phyloP scores from a whole-genome alignment of 2,113 vertebrate species.

The Boleophthalmus pectinirostris region DNA sequence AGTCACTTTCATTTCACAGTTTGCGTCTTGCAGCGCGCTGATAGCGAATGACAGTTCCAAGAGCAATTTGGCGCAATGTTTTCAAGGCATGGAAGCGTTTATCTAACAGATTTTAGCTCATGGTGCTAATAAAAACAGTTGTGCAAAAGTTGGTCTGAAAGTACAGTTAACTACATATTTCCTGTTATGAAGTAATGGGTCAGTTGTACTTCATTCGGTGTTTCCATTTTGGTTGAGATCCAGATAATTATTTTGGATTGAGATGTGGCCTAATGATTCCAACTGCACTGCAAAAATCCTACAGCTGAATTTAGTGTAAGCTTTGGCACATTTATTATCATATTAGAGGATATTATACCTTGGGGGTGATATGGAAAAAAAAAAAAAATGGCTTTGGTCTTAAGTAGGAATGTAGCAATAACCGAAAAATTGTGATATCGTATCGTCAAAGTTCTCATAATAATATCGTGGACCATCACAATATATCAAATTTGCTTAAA shows the following conservation, averaged over 20 bases:
- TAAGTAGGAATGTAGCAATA: no score
- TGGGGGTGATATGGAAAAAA: background rate
- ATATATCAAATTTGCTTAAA: no score
- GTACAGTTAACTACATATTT: background rate
- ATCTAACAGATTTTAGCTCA: background rate
- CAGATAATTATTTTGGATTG: background rate
- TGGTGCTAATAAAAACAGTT: background rate
- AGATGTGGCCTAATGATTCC: background rate
- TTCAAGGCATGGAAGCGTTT: slow-evolving; percentile 18
- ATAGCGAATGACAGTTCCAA: slow-evolving; percentile 41
- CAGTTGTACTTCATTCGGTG: background rate
- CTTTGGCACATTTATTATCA: background rate
- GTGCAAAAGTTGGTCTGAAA: background rate
- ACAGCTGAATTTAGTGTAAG: no score
- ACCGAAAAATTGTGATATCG: no score
- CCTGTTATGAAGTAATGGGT: background rate
- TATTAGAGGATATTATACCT: background rate
- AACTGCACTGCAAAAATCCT: background rate
- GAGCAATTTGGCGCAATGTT: slow-evolving; percentile 23
- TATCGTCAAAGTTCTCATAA: no score
- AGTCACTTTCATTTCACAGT: slow-evolving; percentile 18
- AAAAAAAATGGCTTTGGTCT: background rate
- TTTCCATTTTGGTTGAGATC: background rate
- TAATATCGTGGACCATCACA: no score
- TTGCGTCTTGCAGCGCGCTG: slow-evolving; percentile 5